A percentile compares a stretch with the other conserved stretches of the same genome.
Evolutionary conservation across 2,888 invertebrate genomes (phyloP).

Genomic region (Ectobius pallidus): DNA sequence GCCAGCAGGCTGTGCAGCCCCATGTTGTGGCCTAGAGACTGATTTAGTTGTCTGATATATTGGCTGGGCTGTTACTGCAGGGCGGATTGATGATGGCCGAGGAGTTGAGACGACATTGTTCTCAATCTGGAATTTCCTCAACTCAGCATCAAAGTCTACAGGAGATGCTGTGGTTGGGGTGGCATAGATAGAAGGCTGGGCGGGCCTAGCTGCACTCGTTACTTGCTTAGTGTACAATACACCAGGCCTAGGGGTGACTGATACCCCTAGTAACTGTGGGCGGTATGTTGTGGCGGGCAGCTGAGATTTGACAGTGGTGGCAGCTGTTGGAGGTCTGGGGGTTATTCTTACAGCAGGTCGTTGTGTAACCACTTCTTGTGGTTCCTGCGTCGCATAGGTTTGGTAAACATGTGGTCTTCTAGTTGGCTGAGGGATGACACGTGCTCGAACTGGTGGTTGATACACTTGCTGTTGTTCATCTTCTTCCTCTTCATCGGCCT

Average conservation of each 20-base stretch:
- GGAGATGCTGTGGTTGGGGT: conserved; percentile 46
- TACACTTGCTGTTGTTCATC: conserved; percentile 61
- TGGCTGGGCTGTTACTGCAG: conserved; percentile 45
- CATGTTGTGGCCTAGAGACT: conserved; percentile 35
- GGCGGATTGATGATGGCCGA: conserved; percentile 30
- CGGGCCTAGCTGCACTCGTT: conserved; percentile 48
- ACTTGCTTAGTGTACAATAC: conserved; percentile 41
- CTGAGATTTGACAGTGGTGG: conserved; percentile 50
- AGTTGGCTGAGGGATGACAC: not conserved
- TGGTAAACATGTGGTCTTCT: not conserved
- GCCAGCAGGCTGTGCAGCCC: conserved; percentile 39
- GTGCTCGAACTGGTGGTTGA: not conserved
- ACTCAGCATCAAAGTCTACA: conserved; percentile 73
- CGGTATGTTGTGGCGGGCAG: conserved; percentile 71
- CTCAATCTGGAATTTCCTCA: conserved; percentile 74
- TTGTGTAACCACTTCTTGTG: conserved; percentile 57
- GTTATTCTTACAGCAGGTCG: conserved; percentile 64
- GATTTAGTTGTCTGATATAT: conserved; percentile 50
- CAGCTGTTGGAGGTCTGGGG: conserved; percentile 63
- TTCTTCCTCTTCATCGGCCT: conserved; percentile 65
- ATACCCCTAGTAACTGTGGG: conserved; percentile 62
- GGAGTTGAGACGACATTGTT: conserved; percentile 65
- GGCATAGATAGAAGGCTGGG: conserved; percentile 41
- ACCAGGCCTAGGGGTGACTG: conserved; percentile 44
- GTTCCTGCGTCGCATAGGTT: conserved; percentile 50